Evolutionary conservation across 2,888 invertebrate genomes (phyloP).

Genomic region (Aethes cnicana): DNA sequence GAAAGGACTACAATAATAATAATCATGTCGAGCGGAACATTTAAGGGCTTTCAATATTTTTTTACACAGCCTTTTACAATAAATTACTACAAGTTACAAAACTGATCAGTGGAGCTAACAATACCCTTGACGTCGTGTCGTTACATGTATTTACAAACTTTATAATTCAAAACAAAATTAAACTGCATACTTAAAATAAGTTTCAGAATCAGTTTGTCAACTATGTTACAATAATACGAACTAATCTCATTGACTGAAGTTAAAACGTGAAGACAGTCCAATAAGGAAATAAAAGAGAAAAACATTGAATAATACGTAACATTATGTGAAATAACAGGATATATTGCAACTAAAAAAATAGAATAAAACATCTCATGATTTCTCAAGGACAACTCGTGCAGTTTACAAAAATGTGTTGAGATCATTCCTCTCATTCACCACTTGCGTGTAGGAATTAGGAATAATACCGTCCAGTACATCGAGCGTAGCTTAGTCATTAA

Average conservation of each 20-base stretch:
- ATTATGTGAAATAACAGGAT: conserved; percentile 9
- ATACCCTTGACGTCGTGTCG: conserved; percentile 42
- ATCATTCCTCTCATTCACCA: conserved; percentile 4
- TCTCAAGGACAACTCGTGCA: conserved; percentile 14
- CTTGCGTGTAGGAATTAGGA: conserved; percentile 20
- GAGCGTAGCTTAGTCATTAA: conserved; percentile 21
- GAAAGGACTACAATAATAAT: conserved; percentile 70
- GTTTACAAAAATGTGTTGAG: conserved; percentile 10
- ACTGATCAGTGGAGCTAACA: conserved; percentile 77
- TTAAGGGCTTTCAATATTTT: conserved; percentile 70
- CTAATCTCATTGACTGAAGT: conserved; percentile 8
- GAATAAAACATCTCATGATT: conserved; percentile 6
- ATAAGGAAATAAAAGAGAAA: not conserved
- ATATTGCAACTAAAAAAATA: conserved; percentile 10
- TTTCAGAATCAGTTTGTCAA: conserved; percentile 6
- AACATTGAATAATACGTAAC: conserved; percentile 10
- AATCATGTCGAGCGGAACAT: conserved; percentile 64
- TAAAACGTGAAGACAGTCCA: conserved; percentile 1
- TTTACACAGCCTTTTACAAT: conserved; percentile 81
- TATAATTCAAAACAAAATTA: too few species aligned
- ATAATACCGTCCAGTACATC: conserved; percentile 13
- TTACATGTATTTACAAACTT: conserved; percentile 77
- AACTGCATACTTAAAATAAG: conserved; percentile 24
- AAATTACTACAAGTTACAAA: conserved; percentile 79
- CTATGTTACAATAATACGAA: conserved; percentile 7